phyloP scores from a whole-genome alignment of 2,888 invertebrate species.

The Polylopha cassiicola region DNA sequence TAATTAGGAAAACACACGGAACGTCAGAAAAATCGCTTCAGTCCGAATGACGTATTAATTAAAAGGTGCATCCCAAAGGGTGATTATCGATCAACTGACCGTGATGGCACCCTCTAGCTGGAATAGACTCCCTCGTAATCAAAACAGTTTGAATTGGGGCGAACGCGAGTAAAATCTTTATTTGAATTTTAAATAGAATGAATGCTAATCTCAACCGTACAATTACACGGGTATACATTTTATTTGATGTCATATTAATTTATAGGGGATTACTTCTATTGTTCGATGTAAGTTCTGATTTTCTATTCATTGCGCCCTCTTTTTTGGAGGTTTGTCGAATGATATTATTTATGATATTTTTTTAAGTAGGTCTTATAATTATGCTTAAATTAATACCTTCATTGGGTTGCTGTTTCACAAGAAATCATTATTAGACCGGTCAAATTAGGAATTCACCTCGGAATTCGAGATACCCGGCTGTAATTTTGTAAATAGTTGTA shows the following conservation, averaged over 20 bases:
- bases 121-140: constrained; percentile 15
- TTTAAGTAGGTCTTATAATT: too few relatives aligned
- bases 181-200: constrained; percentile 21
- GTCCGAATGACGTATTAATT: constrained; percentile 16
- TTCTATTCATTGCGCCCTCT: too few relatives aligned
- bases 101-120: background rate
- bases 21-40: constrained; percentile 2
- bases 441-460: too few relatives aligned
- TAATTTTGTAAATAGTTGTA: too few relatives aligned
- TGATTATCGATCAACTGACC: constrained; percentile 19
- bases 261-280: constrained; percentile 20
- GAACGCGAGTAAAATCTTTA: constrained; percentile 14
- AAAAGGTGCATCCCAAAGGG: constrained; percentile 14
- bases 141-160: constrained; percentile 10
- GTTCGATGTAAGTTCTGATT: constrained; percentile 20
- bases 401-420: too few relatives aligned
- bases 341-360: too few relatives aligned
- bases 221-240: constrained; percentile 22
- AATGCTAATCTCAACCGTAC: constrained; percentile 20
- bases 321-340: too few relatives aligned
- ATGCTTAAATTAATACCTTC: too few relatives aligned
- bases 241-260: constrained; percentile 22
- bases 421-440: too few relatives aligned
- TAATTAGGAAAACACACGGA: background rate
- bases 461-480: too few relatives aligned